phyloP scores from a whole-genome alignment of 2,113 vertebrate genomes.

The Chlamydotis undulata region DNA sequence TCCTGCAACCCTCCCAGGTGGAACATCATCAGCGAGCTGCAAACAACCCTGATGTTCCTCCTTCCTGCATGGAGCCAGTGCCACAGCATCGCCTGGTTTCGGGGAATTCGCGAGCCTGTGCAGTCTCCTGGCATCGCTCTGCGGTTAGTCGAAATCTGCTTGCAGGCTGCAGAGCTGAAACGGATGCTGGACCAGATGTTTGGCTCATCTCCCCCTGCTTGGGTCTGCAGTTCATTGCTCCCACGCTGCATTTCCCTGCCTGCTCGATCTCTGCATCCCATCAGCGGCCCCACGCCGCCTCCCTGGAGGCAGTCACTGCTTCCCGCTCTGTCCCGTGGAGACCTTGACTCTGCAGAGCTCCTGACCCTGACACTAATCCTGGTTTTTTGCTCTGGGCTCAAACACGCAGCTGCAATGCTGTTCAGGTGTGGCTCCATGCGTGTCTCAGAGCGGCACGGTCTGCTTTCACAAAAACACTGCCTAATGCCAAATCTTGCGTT shows the following conservation, averaged over 20 bases:
- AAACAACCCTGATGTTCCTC: not conserved
- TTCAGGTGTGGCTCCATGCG: not conserved
- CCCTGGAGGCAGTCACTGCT: not conserved
- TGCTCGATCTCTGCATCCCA: not conserved
- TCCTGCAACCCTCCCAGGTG: not conserved
- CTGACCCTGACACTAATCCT: not conserved
- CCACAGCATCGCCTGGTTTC: fast-evolving
- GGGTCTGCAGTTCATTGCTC: not conserved
- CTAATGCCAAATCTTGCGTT: not conserved
- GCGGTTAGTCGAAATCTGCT: not conserved
- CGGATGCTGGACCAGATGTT: not conserved
- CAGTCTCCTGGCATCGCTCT: not conserved
- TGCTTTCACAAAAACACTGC: not conserved
- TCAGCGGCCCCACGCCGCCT: not conserved
- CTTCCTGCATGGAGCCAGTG: not conserved
- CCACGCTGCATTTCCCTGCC: not conserved
- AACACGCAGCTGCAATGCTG: fast-evolving
- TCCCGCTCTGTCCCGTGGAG: not conserved
- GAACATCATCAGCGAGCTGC: not conserved
- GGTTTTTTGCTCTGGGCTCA: not conserved
- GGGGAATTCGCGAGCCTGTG: not conserved
- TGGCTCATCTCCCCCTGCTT: not conserved
- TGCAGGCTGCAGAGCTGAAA: not conserved
- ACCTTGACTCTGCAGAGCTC: not conserved
- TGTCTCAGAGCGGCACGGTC: not conserved